These are phyloP conservation scores for Crossocerus cetratus DNA, from an alignment of 2,888 invertebrate genomes.

Conservation along the genomic window DNA sequence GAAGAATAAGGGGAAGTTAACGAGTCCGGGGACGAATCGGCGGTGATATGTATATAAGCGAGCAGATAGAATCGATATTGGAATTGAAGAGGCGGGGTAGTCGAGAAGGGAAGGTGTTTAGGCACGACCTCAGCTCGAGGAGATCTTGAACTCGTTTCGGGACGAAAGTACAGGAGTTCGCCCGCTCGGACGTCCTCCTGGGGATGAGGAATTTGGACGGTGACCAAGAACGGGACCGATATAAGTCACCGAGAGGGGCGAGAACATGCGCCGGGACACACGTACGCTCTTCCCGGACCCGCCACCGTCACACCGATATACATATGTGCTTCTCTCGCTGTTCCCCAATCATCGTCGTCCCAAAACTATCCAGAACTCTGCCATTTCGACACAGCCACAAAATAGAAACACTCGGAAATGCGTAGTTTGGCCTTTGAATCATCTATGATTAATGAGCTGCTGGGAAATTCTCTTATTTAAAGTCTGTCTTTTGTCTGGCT, in stretches of 20 bases:
- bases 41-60: not conserved
- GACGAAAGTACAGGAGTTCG: slow-evolving; percentile 42
- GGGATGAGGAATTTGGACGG: slow-evolving; percentile 53
- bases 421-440: too few species aligned
- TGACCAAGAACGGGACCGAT: slow-evolving; percentile 47
- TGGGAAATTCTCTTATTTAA: too few species aligned
- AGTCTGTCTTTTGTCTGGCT: too few species aligned
- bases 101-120: slow-evolving; percentile 10
- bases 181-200: slow-evolving; percentile 38
- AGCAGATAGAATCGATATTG: not conserved
- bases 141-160: slow-evolving; percentile 57
- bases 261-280: slow-evolving; percentile 31
- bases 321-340: not conserved
- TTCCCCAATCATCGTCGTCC: not conserved
- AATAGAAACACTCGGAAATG: too few species aligned
- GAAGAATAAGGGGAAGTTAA: too few species aligned
- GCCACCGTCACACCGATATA: slow-evolving; percentile 4
- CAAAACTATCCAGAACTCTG: too few species aligned
- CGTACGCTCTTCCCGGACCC: slow-evolving; percentile 19
- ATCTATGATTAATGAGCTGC: too few species aligned
- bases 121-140: slow-evolving; percentile 43
- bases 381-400: too few species aligned
- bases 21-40: too few species aligned
- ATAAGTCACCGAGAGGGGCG: slow-evolving; percentile 39
- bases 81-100: not conserved